Base-by-base conservation (phyloP, 2,797 vertebrate species). In the Gambusia yucatana region DNA sequence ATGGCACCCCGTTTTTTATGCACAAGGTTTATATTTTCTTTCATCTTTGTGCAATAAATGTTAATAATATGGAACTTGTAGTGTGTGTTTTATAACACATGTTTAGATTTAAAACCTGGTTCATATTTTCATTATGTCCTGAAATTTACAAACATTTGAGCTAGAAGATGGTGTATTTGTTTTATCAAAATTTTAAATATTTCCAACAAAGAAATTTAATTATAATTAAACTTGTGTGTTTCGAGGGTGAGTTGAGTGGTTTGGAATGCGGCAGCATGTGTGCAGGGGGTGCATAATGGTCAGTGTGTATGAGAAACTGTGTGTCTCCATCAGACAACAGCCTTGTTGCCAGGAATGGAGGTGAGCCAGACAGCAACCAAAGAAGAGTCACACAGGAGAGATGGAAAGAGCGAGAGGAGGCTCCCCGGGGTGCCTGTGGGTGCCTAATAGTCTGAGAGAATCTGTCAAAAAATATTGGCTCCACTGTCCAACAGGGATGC, bases 401-500 rank as follows among this genome's bases (percentile, higher is more conserved):
- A 61, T 14, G 2, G 57, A 16, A 7, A 33, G 28, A 33, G 57
- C 33, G 28, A 61, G 28, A 61, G 28, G 30, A 59, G 55, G 11
- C 25, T 59, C n/a, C n/a, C 87, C 77, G 81, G 88, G 86, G 89
- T 82, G 78, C 78, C 78, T 89, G 84, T 78, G 82, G 88, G 86
- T 87, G 88, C 91, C 91, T 94, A 94, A 93, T 90, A 92, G 91
- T 90, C 92, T 93, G 88, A 92, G 88, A 93, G 88, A 93, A 30
- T 59, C 82, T 91, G 92, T 93, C 90, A 91, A 87, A 89, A 91
- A 92, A 91, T 90, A 92, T 92, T 90, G 87, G 86, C 79, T 88
- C 85, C 73, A 79, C 84, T 84, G 77, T 90, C 92, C 81, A 86
- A 84, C 87, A 79, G 87, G 88, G 87, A 84, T 90, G 88, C 89